phyloP scores from a whole-genome alignment of 2,797 vertebrate genomes.

The Sebastes minor region DNA sequence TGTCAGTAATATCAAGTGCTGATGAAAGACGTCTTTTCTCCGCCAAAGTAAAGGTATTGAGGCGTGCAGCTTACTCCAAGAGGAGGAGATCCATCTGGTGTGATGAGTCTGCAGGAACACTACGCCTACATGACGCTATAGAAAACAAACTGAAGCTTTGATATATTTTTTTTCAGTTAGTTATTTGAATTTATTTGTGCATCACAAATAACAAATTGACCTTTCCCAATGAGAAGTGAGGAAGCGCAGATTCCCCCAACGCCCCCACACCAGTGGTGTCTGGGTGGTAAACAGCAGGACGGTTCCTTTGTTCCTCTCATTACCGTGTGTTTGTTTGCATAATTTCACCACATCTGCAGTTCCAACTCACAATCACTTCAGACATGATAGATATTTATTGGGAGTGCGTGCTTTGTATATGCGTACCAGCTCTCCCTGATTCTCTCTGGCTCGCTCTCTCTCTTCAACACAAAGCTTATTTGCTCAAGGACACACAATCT shows the following conservation, averaged over 20 bases:
- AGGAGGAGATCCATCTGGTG: not conserved
- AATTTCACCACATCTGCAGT: constrained; percentile 28
- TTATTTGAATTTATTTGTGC: not conserved
- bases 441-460: not conserved
- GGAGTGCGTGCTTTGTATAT: not conserved
- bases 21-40: not conserved
- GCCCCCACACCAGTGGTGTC: not conserved
- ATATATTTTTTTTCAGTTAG: not conserved
- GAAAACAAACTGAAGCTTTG: not conserved
- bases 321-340: constrained; percentile 10
- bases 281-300: constrained; percentile 21
- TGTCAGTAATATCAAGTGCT: not conserved
- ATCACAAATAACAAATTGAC: constrained; percentile 7
- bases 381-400: constrained; percentile 5
- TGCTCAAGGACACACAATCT: constrained; percentile 16
- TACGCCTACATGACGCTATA: not conserved
- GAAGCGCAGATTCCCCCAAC: not conserved
- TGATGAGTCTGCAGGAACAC: not conserved
- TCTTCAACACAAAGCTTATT: not conserved
- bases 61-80: not conserved
- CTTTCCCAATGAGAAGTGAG: not conserved
- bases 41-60: not conserved
- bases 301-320: constrained; percentile 28
- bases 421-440: not conserved
- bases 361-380: not conserved